Evolutionary conservation across 2,888 invertebrate species (phyloP), one percentile per base, ranked within the genome.

Genomic region (Blomia tropicalis): DNA sequence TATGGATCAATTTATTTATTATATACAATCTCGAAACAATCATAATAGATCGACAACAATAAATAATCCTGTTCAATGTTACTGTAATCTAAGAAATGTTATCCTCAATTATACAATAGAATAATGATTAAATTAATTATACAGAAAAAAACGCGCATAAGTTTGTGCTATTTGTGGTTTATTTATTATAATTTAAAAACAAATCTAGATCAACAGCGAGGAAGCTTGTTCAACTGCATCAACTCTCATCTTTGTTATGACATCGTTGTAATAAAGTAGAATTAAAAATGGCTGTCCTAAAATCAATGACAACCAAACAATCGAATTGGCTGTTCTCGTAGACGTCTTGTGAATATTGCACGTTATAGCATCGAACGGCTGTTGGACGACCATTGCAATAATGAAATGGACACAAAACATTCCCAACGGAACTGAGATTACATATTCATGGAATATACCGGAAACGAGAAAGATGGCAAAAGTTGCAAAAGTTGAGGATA

Each of bases 191-290:
- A n/a, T 14, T 47, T 47, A 14, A 47, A 47, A 47, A 47, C n/a
- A 47, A 47, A 47, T 47, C 51, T 47, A 47, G n/a, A 47, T 47
- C 51, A 47, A 25, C 51, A 47, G n/a, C n/a, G 22, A 27, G 14
- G 51, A 7, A 14, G 51, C 51, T 19, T 7, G 7, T 19, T 47
- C 51, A 14, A n/a, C 51, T 11, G 51, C 51, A 7, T 47, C 7
- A 22, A 47, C 51, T n/a, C 51, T 7, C 51, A 47, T 47, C n/a
- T n/a, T 47, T 11, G n/a, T 54, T 5, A 54, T 54, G 11, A 47
- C 7, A 47, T 98, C 98, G 76, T 98, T 96, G 72, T 95, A 95
- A 76, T 98, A 98, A 84, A 95, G 92, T 83, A 98, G 87, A 71
- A 98, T 91, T 72, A 91, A 91, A 56, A 96, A 80, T 1, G 98